Evolutionary conservation across 2,113 vertebrate species (phyloP).

Genomic region (Thinocorus orbignyianus): DNA sequence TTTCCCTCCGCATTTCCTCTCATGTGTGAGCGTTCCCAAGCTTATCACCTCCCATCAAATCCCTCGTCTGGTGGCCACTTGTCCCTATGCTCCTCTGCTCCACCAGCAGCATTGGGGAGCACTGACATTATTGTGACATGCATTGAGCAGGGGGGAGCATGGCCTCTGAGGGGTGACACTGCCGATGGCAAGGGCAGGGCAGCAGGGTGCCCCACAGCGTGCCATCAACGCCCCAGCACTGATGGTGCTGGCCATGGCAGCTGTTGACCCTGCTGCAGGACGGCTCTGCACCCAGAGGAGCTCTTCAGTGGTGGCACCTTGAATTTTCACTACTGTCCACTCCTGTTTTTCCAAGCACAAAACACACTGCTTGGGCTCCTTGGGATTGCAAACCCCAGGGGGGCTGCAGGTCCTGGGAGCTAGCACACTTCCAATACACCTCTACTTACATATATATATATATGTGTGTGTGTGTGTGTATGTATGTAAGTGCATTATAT

Average conservation of each 20-base stretch:
- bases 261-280: not conserved
- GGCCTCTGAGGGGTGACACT: not conserved
- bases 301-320: not conserved
- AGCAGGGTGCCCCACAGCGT: accelerated
- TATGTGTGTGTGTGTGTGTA: no score
- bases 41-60: accelerated
- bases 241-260: not conserved
- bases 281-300: not conserved
- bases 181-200: not conserved
- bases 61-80: not conserved
- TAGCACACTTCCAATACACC: not conserved
- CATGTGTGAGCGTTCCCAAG: not conserved
- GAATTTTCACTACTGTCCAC: accelerated
- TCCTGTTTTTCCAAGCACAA: not conserved
- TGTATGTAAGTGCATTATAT: accelerated
- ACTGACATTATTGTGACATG: accelerated
- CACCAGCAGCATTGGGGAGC: not conserved
- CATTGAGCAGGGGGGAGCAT: accelerated
- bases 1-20: not conserved
- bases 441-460: accelerated
- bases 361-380: not conserved
- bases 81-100: accelerated
- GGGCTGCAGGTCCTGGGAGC: not conserved
- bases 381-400: accelerated
- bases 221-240: not conserved